These are phyloP conservation scores for Dendrolimus kikuchii DNA, from an alignment of 1,140 invertebrate species.

Conservation along the genomic window DNA sequence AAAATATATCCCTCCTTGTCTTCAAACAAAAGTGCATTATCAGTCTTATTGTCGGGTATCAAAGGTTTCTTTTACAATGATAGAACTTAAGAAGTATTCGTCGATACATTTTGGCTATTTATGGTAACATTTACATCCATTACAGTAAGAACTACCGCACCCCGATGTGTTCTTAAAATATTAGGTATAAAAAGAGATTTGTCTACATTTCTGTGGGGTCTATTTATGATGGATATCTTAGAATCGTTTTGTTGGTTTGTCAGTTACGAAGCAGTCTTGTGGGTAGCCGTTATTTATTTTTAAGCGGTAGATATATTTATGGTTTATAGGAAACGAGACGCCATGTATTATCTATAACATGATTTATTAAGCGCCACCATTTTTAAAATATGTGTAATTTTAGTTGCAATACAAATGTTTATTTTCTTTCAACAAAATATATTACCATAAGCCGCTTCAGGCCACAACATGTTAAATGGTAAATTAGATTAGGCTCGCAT, in stretches of 20 bases:
- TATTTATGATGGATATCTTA: neutral
- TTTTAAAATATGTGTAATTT: no score
- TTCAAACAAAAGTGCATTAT: constrained; percentile 8
- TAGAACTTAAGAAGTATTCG: constrained; percentile 19
- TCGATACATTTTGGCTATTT: constrained; percentile 41
- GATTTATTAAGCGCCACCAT: no score
- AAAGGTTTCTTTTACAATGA: constrained; percentile 6
- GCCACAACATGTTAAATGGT: no score
- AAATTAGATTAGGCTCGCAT: no score
- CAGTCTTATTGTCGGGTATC: constrained; percentile 11
- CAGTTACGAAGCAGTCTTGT: constrained; percentile 28
- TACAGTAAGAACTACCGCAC: constrained; percentile 21
- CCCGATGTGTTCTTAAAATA: constrained; percentile 12
- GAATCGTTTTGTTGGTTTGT: constrained; percentile 45
- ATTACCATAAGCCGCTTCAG: no score
- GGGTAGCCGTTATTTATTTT: constrained; percentile 51
- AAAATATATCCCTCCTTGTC: neutral
- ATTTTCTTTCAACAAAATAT: no score
- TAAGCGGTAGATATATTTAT: constrained; percentile 50
- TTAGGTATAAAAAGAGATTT: neutral
- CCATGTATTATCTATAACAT: constrained; percentile 40
- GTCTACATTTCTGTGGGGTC: no score
- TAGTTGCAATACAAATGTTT: no score
- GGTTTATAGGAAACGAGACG: constrained; percentile 46
- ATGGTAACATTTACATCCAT: constrained; percentile 30